A percentile compares a stretch with the other conserved stretches of the same genome.
Conservation (phyloP, 2,113 vertebrate species). For the Bubo blakistoni region DNA sequence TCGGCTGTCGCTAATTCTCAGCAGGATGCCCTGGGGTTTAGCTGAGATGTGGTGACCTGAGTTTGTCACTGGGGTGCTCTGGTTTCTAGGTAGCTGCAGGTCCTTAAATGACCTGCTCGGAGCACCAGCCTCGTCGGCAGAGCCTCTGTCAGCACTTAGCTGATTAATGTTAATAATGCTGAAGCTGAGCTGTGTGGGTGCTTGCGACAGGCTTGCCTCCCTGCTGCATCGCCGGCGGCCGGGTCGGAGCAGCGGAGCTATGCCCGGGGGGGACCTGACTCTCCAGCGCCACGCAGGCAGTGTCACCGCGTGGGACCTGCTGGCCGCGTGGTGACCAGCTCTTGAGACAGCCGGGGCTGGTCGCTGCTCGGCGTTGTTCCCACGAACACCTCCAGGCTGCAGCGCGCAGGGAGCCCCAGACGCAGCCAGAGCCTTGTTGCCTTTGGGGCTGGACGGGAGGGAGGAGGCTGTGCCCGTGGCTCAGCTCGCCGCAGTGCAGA, state of each 20-base stretch:
- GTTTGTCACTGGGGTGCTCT: background rate
- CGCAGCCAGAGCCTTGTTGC: background rate
- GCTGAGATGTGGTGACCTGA: background rate
- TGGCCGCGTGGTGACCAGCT: background rate
- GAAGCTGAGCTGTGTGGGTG: background rate
- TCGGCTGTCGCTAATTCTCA: background rate
- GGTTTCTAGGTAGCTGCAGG: background rate
- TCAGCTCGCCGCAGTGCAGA: background rate
- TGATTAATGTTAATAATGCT: background rate
- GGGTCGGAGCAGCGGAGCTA: rapidly evolving
- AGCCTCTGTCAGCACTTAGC: background rate
- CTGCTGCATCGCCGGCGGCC: rapidly evolving
- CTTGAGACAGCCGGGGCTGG: background rate
- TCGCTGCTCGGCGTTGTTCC: background rate
- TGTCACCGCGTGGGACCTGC: background rate
- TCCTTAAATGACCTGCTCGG: background rate
- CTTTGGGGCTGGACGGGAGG: background rate
- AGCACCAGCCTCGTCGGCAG: background rate
- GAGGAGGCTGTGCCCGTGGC: background rate
- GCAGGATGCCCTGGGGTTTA: background rate
- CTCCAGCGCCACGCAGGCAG: background rate
- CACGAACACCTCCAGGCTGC: background rate
- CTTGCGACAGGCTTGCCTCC: background rate
- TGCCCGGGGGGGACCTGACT: background rate
- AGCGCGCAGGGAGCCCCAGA: background rate